These are phyloP conservation scores for Liolophura sinensis DNA, from an alignment of 1,140 invertebrate genomes.

Conservation along the genomic window DNA sequence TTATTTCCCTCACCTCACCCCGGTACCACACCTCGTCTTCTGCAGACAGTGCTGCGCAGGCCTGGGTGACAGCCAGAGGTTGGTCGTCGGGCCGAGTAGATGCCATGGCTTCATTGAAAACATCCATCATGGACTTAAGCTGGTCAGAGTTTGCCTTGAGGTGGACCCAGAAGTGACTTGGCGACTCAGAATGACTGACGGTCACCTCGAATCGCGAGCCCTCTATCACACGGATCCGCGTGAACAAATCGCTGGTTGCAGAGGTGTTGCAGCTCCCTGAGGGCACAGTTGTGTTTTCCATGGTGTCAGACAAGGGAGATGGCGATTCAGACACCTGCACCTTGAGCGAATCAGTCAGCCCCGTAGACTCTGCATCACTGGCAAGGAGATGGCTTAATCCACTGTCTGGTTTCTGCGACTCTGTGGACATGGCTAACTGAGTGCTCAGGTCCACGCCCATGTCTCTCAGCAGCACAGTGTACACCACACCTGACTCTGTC, in stretches of 20 bases:
- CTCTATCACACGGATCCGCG: too few species aligned
- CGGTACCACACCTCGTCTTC: conserved; percentile 24
- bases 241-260: too few species aligned
- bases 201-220: too few species aligned
- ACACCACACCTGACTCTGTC: conserved; percentile 5
- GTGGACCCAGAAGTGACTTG: too few species aligned
- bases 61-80: conserved; percentile 18
- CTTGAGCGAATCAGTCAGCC: not conserved
- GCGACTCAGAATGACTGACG: too few species aligned
- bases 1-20: conserved; percentile 26
- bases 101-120: conserved; percentile 20
- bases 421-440: conserved; percentile 5
- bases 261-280: too few species aligned
- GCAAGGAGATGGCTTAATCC: conserved; percentile 1
- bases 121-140: conserved; percentile 14
- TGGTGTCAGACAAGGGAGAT: too few species aligned
- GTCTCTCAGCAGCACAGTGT: not conserved
- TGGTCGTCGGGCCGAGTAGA: conserved; percentile 5
- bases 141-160: not conserved
- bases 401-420: conserved; percentile 1
- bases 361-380: not conserved
- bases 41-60: conserved; percentile 17
- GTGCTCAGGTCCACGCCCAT: too few species aligned
- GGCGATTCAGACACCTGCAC: too few species aligned
- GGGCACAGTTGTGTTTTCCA: too few species aligned